These are phyloP conservation scores for Drosophila mercatorum DNA, from an alignment of 2,888 invertebrate genomes.

Conservation along the genomic window DNA sequence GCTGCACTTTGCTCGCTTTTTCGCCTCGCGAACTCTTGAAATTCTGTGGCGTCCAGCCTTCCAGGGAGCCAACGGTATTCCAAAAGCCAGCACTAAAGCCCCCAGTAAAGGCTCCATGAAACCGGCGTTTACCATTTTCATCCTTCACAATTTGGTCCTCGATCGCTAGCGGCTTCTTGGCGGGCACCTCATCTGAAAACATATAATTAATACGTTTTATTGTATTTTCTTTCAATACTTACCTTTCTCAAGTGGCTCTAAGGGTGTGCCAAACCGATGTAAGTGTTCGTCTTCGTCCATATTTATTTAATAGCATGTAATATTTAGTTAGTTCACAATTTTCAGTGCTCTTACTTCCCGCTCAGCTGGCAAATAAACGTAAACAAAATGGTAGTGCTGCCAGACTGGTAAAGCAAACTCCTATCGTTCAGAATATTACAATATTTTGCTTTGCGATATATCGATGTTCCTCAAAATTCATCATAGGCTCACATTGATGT, in stretches of 20 bases:
- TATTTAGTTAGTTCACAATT: background rate
- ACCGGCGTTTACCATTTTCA: slow-evolving; percentile 93
- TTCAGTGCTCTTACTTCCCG: background rate
- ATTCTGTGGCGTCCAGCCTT: slow-evolving; percentile 96
- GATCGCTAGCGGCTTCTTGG: slow-evolving; percentile 91
- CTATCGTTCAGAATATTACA: background rate
- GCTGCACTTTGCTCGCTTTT: slow-evolving; percentile 86
- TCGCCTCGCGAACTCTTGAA: slow-evolving; percentile 95
- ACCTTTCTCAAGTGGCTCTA: slow-evolving; percentile 95
- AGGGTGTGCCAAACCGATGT: slow-evolving; percentile 91
- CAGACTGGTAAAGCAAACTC: background rate
- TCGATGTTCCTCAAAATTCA: background rate
- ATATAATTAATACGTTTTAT: background rate
- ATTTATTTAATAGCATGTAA: background rate
- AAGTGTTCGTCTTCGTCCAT: slow-evolving; percentile 88
- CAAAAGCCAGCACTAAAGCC: slow-evolving; percentile 99
- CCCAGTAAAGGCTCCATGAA: slow-evolving; percentile 99
- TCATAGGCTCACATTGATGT: background rate
- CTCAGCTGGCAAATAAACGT: slow-evolving; percentile 36
- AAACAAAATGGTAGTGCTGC: slow-evolving; percentile 31
- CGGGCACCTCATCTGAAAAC: slow-evolving; percentile 89
- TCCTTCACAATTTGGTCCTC: slow-evolving; percentile 96
- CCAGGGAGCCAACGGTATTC: slow-evolving; percentile 97
- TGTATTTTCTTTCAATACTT: slow-evolving; percentile 38
- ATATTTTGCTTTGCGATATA: background rate